Conservation (phyloP, 1,140 invertebrate species). For the Asobara japonica region DNA sequence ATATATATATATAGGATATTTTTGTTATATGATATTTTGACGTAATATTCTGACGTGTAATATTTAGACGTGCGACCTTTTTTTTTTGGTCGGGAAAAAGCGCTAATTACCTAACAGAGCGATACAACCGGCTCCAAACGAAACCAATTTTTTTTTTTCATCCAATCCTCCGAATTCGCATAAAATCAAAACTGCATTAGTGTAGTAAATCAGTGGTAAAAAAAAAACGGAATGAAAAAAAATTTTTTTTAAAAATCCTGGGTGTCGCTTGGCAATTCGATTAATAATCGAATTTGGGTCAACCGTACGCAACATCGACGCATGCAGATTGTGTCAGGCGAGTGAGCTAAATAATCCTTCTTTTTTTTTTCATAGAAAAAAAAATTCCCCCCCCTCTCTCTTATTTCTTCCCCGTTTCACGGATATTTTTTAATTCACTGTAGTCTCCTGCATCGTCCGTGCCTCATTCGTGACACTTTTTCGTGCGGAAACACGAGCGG, state of each 20-base stretch:
- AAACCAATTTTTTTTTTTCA: no score
- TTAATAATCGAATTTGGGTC: conserved; percentile 4
- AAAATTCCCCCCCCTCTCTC: not conserved
- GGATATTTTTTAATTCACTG: not conserved
- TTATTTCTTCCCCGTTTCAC: not conserved
- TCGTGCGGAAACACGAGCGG: conserved; percentile 2
- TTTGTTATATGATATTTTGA: no score
- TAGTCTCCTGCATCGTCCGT: not conserved
- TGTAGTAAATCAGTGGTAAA: no score
- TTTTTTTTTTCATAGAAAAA: not conserved
- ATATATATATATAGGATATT: no score
- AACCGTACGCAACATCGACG: conserved; percentile 5
- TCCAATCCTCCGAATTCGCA: no score
- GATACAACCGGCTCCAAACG: no score
- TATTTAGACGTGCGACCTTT: no score
- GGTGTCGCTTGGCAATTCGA: not conserved
- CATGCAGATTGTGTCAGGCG: not conserved
- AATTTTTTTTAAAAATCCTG: not conserved
- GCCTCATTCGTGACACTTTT: conserved; percentile 9
- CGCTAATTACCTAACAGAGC: no score
- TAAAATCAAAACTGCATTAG: no score
- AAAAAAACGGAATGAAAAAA: not conserved
- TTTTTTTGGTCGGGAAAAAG: no score
- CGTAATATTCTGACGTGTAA: no score
- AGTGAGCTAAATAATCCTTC: not conserved